Evolutionary conservation across 2,113 vertebrate species (phyloP).

Genomic region (Crotalus viridis): DNA sequence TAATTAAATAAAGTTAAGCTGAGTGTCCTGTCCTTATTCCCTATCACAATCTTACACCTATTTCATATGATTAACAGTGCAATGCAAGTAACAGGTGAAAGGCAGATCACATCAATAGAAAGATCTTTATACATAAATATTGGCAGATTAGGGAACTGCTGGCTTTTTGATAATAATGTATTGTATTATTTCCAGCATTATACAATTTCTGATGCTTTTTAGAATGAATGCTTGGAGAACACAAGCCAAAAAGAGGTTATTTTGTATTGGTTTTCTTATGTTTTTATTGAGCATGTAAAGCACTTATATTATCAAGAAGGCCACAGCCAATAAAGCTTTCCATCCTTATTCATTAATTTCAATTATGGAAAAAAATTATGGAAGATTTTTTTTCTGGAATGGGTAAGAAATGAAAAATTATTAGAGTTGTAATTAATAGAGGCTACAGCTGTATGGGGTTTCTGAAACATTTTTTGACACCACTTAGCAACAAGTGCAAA

Average conservation of each 20-base stretch:
- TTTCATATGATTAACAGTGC: background rate
- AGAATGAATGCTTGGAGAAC: background rate
- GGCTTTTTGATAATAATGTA: background rate
- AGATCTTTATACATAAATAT: background rate
- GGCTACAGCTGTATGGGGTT: background rate
- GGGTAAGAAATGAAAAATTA: background rate
- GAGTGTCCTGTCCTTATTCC: background rate
- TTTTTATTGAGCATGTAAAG: background rate
- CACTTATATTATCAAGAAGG: background rate
- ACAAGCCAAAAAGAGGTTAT: background rate
- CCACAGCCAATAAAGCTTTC: background rate
- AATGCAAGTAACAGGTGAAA: background rate
- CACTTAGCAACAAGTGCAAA: background rate
- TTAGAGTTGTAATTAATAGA: background rate
- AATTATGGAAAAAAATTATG: background rate
- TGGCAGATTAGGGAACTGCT: background rate
- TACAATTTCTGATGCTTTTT: background rate
- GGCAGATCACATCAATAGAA: background rate
- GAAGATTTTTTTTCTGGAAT: background rate
- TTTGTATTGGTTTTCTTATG: background rate
- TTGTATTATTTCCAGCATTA: background rate
- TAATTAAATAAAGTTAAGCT: background rate
- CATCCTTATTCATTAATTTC: background rate
- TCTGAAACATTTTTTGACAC: accelerated
- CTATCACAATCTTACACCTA: background rate